A percentile compares a stretch with the other conserved stretches of the same genome.
phyloP scores from a whole-genome alignment of 2,888 invertebrate genomes.

The Campoletis raptor region DNA sequence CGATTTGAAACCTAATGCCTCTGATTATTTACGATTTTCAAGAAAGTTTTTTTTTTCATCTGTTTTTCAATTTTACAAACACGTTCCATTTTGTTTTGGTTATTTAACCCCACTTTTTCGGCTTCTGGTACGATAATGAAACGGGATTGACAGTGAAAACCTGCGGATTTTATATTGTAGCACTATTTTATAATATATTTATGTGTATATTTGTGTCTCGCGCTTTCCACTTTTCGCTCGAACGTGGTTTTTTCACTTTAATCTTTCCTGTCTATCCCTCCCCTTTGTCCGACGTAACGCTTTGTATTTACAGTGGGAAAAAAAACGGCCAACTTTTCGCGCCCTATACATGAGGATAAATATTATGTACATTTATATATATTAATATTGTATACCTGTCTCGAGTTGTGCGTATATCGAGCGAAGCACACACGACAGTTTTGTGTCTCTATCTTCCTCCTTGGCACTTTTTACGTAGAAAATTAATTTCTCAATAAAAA shows the following conservation, averaged over 20 bases:
- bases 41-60: neutral
- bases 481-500: conserved; percentile 58
- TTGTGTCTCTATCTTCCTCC: conserved; percentile 3
- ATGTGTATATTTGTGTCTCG: conserved; percentile 8
- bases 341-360: conserved; percentile 42
- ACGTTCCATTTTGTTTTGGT: neutral
- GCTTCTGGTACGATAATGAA: conserved; percentile 29
- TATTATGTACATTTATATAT: neutral
- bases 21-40: neutral
- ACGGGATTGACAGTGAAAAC: conserved; percentile 32
- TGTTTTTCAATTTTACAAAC: neutral
- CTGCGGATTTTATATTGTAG: conserved; percentile 28
- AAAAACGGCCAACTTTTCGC: conserved; percentile 16
- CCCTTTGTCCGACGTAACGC: conserved; percentile 43
- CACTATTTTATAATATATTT: conserved; percentile 4
- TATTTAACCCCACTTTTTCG: neutral
- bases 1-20: neutral
- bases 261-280: conserved; percentile 12
- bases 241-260: neutral
- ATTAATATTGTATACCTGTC: conserved; percentile 20
- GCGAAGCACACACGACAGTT: conserved; percentile 38
- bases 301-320: conserved; percentile 49
- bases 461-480: conserved; percentile 38
- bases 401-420: conserved; percentile 34
- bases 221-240: neutral